Base-by-base conservation (phyloP, 2,113 vertebrate species). In the Festucalex cinctus region DNA sequence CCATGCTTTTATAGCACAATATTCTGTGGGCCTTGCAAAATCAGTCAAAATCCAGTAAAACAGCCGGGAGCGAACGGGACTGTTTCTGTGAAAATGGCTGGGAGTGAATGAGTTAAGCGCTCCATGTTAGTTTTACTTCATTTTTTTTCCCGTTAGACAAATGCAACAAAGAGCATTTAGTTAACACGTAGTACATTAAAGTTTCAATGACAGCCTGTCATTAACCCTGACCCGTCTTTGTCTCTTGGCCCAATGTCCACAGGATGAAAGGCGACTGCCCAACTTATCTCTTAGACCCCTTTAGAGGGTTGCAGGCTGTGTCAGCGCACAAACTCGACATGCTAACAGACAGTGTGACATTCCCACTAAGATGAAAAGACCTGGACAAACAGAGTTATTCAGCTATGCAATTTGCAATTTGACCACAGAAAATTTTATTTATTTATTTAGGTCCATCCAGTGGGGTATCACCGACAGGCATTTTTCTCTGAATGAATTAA, bases 161-260 rank as follows among this genome's bases (percentile, higher is more conserved):
- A 56, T 28, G 5, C 12, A 56, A 73, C 64, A 77, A 75, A 68
- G 37, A 4, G 70, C 63, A 83, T 78, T 86, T 81, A 87, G 81
- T 87, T 85, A 86, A 80, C 88, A 88, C 83, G 16, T 70, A 84
- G 85, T 83, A 85, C 86, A 84, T 88, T 87, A 85, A 84, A 87
- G 87, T 75, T 78, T 73, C 78, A 85, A 3, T 79, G 86, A 85
- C 80, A 89, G 76, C 66, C 83, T 65, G 78, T 86, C 83, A 86
- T 90, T 90, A 89, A 88, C 86, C 85, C 82, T 76, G 88, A 91
- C 89, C 86, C 65, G 74, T 77, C 79, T 84, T 73, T 69, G 79
- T 80, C 82, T 85, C 74, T n/a, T 7, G 68, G 76, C 78, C 83
- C 6, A 85, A 63, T 17, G 70, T 76, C 79, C 71, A 64, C 41